These are phyloP conservation scores for Hylaeus anthracinus DNA, from an alignment of 1,140 invertebrate species.

Conservation along the genomic window DNA sequence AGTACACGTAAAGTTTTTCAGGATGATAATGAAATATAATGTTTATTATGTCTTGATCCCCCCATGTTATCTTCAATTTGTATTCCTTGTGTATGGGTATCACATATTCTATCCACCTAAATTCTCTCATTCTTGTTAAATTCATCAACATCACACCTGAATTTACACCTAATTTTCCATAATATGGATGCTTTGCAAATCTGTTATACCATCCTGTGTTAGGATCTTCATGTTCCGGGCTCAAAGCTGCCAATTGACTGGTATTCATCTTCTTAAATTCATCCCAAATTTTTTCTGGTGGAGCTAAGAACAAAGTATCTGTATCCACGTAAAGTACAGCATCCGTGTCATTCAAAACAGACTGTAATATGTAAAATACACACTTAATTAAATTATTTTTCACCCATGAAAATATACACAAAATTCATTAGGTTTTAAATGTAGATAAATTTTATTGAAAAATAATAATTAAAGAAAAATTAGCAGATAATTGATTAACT, in stretches of 20 bases:
- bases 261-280: constrained; percentile 92
- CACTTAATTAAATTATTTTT: not conserved
- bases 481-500: no score
- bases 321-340: constrained; percentile 96
- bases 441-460: no score
- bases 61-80: constrained; percentile 94
- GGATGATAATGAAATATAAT: constrained; percentile 96
- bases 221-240: constrained; percentile 94
- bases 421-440: no score
- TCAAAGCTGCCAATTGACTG: constrained; percentile 92
- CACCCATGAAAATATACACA: not conserved
- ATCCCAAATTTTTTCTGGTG: constrained; percentile 91
- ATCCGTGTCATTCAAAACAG: constrained; percentile 89
- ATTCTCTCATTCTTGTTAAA: constrained; percentile 92
- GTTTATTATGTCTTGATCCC: constrained; percentile 99
- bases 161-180: constrained; percentile 94
- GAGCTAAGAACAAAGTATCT: constrained; percentile 92
- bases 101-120: constrained; percentile 92
- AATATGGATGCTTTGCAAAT: constrained; percentile 97
- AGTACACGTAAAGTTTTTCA: constrained; percentile 90
- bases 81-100: constrained; percentile 92
- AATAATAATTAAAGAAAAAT: no score
- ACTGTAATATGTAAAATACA: constrained; percentile 81
- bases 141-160: constrained; percentile 99
- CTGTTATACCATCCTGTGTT: constrained; percentile 97